A percentile compares a stretch with the other conserved stretches of the same genome.
These are phyloP conservation scores for Cactoblastis cactorum DNA, from an alignment of 2,888 invertebrate genomes.

Conservation along the genomic window DNA sequence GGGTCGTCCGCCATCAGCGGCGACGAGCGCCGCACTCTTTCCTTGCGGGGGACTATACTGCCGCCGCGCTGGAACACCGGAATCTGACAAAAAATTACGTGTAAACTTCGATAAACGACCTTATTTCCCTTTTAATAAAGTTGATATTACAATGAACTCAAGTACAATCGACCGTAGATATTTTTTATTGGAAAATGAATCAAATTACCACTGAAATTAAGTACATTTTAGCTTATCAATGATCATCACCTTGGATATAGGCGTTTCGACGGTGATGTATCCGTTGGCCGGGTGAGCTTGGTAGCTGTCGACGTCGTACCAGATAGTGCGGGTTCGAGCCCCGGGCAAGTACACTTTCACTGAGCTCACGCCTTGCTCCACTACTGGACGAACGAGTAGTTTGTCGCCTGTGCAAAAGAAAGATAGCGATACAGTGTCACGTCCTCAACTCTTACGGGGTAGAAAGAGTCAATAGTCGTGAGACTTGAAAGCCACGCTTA, in stretches of 20 bases:
- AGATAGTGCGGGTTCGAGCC: slow-evolving; percentile 80
- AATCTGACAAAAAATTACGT: no score
- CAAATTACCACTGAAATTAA: no score
- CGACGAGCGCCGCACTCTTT: slow-evolving; percentile 92
- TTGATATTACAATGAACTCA: no score
- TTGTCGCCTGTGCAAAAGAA: slow-evolving; percentile 89
- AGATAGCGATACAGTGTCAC: no score
- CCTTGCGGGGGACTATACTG: slow-evolving; percentile 92
- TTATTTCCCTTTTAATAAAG: no score
- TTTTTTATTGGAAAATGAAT: no score
- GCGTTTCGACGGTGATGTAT: slow-evolving; percentile 81
- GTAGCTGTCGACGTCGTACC: slow-evolving; percentile 94
- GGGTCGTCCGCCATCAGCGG: slow-evolving; percentile 94
- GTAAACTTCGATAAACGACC: no score
- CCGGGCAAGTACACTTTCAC: slow-evolving; percentile 94
- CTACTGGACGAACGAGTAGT: slow-evolving; percentile 91
- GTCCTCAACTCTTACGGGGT: no score
- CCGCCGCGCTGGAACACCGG: slow-evolving; percentile 97
- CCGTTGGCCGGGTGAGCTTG: slow-evolving; percentile 78
- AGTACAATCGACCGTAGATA: no score
- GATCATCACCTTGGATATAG: slow-evolving; percentile 86
- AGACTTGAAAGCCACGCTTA: no score
- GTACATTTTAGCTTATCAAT: no score
- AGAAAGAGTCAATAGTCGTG: no score
- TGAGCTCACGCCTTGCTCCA: slow-evolving; percentile 85